Evolutionary conservation across 2,797 vertebrate species (phyloP), one percentile per base, ranked within the genome.

Genomic region (Echiichthys vipera): DNA sequence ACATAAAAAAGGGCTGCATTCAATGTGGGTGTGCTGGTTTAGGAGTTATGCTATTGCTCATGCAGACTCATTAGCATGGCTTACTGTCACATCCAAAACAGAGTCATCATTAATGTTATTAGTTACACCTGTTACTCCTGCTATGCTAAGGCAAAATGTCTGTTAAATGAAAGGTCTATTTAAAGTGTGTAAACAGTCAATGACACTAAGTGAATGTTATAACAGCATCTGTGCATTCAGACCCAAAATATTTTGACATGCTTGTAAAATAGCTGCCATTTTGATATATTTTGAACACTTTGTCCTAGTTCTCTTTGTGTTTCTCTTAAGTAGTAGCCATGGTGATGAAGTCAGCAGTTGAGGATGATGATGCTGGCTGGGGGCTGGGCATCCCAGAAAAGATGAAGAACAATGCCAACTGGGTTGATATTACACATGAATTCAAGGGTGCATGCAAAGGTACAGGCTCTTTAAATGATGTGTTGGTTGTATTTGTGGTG

Each of bases 391-490:
- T 98, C 83, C 96, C 97, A 51, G 97, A 98, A 82, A 99, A 99
- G 86, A 97, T 98, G 96, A 98, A 96, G 84, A 95, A 91, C 90
- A 97, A 95, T 81, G 93, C 96, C 54, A 96, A 91, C 91, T 99
- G 98, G 98, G 94, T 99, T 90, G 97, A 99, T 85, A 96, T 99
- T 77, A 99, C 98, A 3, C 94, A 95, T 59, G 97, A 98, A 70
- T 99, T 99, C 85, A 97, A 98, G 94, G 95, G 96, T 30, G 95
- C 97, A 42, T 99, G 98, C 91, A 97, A 95, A 96, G 98, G 98
- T 99, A 89, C 87, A 53, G 45, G 1, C 24, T 51, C 5, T 61
- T 43, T 14, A 9, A 3, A 6, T 61, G 15, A 34, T 47, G 37
- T 55, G 22, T 22, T 29, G 4, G 34, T 30, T n/a, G 10, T 39